phyloP scores from a whole-genome alignment of 2,113 vertebrate species.

The Cyprinodon variegatus region DNA sequence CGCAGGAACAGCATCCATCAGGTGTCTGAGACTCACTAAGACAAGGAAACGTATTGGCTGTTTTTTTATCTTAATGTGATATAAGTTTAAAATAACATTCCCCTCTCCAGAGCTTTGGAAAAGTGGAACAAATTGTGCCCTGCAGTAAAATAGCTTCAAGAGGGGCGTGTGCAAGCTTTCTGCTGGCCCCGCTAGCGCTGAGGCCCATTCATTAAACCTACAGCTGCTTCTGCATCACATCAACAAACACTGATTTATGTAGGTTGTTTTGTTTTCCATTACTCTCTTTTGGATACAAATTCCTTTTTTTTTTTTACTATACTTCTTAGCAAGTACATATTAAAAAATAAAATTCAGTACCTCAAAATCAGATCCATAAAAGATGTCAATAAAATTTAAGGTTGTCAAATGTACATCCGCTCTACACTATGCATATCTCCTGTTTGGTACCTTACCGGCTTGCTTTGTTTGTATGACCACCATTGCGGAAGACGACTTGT shows the following conservation, averaged over 20 bases:
- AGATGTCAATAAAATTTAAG: background rate
- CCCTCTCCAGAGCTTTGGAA: conserved; percentile 65
- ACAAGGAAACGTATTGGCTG: conserved; percentile 50
- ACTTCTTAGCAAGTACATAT: background rate
- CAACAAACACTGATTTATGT: conserved; percentile 32
- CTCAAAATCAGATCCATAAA: background rate
- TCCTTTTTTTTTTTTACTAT: background rate
- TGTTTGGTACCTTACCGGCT: no score
- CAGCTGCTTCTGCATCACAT: conserved; percentile 59
- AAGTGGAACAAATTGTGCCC: conserved; percentile 76
- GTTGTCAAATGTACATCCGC: no score
- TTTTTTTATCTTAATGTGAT: conserved; percentile 54
- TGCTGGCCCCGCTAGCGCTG: conserved; percentile 52
- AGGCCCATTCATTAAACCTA: conserved; percentile 70
- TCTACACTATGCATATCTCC: no score
- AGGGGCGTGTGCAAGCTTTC: conserved; percentile 49
- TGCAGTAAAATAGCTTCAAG: conserved; percentile 72
- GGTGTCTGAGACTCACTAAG: conserved; percentile 42
- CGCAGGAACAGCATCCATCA: conserved; percentile 44
- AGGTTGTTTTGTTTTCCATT: background rate
- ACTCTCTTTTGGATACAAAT: background rate
- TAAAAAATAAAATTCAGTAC: background rate
- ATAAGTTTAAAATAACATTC: conserved; percentile 66
- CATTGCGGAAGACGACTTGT: no score
- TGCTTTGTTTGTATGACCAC: no score